Conservation (phyloP, 2,113 vertebrate species). For the Limanda limanda region DNA sequence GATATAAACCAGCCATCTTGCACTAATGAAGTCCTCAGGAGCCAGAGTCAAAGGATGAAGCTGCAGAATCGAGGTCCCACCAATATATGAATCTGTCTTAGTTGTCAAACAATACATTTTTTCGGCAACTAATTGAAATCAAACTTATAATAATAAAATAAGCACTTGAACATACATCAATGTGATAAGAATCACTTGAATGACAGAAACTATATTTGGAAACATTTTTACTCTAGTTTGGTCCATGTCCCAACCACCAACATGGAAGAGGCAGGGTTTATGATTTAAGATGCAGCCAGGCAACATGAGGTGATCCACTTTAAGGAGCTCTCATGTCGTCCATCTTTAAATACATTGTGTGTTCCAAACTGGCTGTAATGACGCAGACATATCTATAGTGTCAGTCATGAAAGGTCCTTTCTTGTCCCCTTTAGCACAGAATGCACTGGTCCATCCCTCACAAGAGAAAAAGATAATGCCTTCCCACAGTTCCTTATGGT, state of each 20-base stretch:
- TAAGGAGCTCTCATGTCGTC: background rate
- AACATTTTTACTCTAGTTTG: too few relatives aligned
- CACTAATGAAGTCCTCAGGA: too few relatives aligned
- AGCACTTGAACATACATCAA: too few relatives aligned
- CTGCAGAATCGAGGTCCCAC: too few relatives aligned
- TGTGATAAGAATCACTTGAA: background rate
- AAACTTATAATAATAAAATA: too few relatives aligned
- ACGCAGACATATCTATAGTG: background rate
- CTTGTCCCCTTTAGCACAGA: background rate
- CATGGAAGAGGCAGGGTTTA: background rate
- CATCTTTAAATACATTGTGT: background rate
- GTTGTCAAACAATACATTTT: too few relatives aligned
- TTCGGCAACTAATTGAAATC: too few relatives aligned
- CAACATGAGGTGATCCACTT: background rate
- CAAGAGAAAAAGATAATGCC: background rate
- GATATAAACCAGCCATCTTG: too few relatives aligned
- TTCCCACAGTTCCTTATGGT: background rate
- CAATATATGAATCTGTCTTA: too few relatives aligned
- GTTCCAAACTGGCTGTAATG: background rate
- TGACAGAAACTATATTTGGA: background rate
- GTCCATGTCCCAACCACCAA: background rate
- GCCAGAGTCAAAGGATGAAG: too few relatives aligned
- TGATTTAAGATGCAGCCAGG: background rate
- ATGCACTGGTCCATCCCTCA: background rate
- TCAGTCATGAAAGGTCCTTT: background rate